Evolutionary conservation across 2,888 invertebrate genomes (phyloP).

Genomic region (Andrena fulva): DNA sequence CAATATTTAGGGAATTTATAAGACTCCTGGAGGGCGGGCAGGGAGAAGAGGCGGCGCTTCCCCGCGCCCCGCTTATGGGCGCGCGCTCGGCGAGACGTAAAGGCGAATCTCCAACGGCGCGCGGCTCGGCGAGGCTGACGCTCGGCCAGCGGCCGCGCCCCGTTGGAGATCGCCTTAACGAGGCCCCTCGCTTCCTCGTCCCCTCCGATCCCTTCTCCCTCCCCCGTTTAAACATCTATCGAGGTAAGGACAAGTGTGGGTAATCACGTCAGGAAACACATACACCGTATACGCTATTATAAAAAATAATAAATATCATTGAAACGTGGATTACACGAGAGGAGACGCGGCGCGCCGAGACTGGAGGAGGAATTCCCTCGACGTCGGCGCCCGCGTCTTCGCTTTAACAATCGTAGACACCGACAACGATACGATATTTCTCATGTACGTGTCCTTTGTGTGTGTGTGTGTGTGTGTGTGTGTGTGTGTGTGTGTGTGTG

Average conservation of each 20-base stretch:
- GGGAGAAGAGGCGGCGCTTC: not conserved
- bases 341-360: conserved; percentile 35
- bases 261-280: conserved; percentile 69
- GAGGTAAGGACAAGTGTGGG: conserved; percentile 60
- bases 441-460: conserved; percentile 12
- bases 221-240: conserved; percentile 50
- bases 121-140: too few relatives aligned
- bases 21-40: conserved; percentile 32
- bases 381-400: conserved; percentile 43
- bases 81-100: not conserved
- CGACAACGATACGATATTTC: conserved; percentile 66
- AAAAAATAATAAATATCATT: conserved; percentile 70
- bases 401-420: conserved; percentile 69
- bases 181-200: not conserved
- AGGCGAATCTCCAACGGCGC: not conserved
- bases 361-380: not conserved
- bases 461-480: not conserved
- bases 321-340: conserved; percentile 66
- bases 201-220: conserved; percentile 3
- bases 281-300: conserved; percentile 69
- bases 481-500: conserved; percentile 15
- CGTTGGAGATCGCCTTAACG: not conserved
- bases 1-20: conserved; percentile 69
- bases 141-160: too few relatives aligned
- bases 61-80: too few relatives aligned